Evolutionary conservation across 2,888 invertebrate species (phyloP), one percentile per base, ranked within the genome.

Genomic region (Molorchus minor): DNA sequence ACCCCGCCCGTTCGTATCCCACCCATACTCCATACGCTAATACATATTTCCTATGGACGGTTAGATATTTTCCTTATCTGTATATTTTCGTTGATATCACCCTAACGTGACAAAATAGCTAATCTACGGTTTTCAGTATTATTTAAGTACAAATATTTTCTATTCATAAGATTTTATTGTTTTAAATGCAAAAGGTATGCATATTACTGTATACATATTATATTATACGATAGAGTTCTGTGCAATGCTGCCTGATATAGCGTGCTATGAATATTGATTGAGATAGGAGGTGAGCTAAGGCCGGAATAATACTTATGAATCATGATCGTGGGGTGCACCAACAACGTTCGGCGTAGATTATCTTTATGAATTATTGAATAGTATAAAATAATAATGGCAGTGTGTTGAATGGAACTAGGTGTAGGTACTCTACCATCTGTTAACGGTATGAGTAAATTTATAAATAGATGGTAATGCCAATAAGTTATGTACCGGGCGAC

Each of bases 251-350:
- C 29, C 43, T 44, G 36, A 55, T 54, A 59, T 59, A 55, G 38
- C 51, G 45, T 54, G 44, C 30, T 44, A 55, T 44, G 55, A 59
- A 59, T 59, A 59, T 59, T 55, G 47, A 59, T 59, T 44, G 43
- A 55, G 59, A n/a, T n/a, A n/a, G n/a, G n/a, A n/a, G n/a, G 55
- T 20, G 13, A 40, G 19, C 43, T 47, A 38, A 30, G 49, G 54
- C 49, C 30, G 20, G 36, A 51, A 38, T 25, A 38, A 45, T 54
- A n/a, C n/a, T n/a, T n/a, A 58, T 58, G 54, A 59, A 35, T 55
- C 59, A 59, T 47, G 30, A 17, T 54, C 35, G 51, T 57, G 44
- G 51, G 49, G 51, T 47, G 47, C 13, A 56, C 36, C 15, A 36
- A n/a, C n/a, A n/a, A 12, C n/a, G 30, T 8, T 45, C 41, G 41